Evolutionary conservation across 2,888 invertebrate genomes (phyloP).

Genomic region (Andrena bucephala): DNA sequence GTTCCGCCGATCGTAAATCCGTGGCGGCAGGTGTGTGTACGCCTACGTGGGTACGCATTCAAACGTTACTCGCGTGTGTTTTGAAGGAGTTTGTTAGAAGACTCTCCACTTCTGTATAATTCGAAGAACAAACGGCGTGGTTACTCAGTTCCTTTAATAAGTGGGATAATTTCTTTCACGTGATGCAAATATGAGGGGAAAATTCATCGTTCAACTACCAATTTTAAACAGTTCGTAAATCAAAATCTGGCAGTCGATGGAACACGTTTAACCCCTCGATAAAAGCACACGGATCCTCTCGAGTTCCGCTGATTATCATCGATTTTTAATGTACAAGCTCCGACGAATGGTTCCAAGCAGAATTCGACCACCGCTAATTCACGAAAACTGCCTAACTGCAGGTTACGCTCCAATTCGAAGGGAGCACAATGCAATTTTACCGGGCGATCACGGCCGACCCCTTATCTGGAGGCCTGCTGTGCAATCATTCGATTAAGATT

Average conservation of each 20-base stretch:
- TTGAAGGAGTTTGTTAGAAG: too few relatives aligned
- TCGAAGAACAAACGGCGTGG: too few relatives aligned
- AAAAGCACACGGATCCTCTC: background rate
- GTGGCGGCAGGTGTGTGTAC: conserved; percentile 31
- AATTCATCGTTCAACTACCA: too few relatives aligned
- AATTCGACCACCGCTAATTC: conserved; percentile 64
- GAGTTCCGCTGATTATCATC: conserved; percentile 11
- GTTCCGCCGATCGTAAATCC: conserved; percentile 40
- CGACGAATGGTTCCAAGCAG: conserved; percentile 28
- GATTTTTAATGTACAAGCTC: conserved; percentile 19
- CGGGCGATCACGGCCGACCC: conserved; percentile 43
- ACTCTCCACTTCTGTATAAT: too few relatives aligned
- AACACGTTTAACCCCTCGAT: background rate
- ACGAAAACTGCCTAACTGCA: conserved; percentile 64
- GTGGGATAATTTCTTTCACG: too few relatives aligned
- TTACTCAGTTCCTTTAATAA: too few relatives aligned
- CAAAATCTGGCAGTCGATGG: too few relatives aligned
- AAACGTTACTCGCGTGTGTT: background rate
- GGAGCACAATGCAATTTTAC: conserved; percentile 63
- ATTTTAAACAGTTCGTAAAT: too few relatives aligned
- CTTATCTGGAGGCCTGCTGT: conserved; percentile 61
- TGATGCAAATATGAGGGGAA: too few relatives aligned
- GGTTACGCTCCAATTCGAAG: conserved; percentile 48
- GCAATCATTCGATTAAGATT: conserved; percentile 74
- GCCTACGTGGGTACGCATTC: conserved; percentile 1